Conservation (phyloP, 2,888 invertebrate species). For the Gandaritis pyraliata region DNA sequence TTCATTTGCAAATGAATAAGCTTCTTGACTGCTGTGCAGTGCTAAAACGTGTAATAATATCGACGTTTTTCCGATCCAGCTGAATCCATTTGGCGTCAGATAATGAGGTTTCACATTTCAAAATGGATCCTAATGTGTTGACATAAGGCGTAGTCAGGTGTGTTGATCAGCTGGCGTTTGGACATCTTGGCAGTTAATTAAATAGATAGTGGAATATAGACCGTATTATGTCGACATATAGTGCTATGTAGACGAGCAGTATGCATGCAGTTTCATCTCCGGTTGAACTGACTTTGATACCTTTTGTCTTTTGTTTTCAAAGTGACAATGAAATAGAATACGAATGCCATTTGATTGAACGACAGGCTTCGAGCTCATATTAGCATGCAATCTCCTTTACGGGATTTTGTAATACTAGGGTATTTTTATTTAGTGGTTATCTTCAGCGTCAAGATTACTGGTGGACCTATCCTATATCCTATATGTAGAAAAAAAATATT, state of each 20-base stretch:
- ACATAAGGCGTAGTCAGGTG: conserved; percentile 14
- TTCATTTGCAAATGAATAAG: too few relatives aligned
- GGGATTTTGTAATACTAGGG: background rate
- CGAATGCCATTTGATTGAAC: too few relatives aligned
- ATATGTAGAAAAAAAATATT: too few relatives aligned
- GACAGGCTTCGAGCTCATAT: background rate
- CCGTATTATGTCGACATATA: conserved; percentile 12
- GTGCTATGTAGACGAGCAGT: conserved; percentile 8
- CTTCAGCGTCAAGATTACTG: too few relatives aligned
- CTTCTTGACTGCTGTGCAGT: too few relatives aligned
- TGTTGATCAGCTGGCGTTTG: conserved; percentile 12
- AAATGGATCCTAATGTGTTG: conserved; percentile 10
- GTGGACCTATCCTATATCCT: too few relatives aligned
- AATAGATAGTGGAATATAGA: conserved; percentile 18
- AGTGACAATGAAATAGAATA: conserved; percentile 13
- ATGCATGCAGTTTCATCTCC: background rate
- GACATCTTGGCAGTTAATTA: conserved; percentile 23
- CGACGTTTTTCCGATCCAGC: conserved; percentile 2
- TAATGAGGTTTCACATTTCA: conserved; percentile 14
- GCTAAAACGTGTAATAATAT: too few relatives aligned
- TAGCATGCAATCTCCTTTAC: background rate
- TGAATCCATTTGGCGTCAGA: conserved; percentile 4
- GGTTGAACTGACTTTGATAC: conserved; percentile 14
- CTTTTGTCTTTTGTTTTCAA: conserved; percentile 18
- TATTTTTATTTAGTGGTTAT: background rate